Conservation (phyloP, 2,888 invertebrate genomes). For the Microplitis manilae region DNA sequence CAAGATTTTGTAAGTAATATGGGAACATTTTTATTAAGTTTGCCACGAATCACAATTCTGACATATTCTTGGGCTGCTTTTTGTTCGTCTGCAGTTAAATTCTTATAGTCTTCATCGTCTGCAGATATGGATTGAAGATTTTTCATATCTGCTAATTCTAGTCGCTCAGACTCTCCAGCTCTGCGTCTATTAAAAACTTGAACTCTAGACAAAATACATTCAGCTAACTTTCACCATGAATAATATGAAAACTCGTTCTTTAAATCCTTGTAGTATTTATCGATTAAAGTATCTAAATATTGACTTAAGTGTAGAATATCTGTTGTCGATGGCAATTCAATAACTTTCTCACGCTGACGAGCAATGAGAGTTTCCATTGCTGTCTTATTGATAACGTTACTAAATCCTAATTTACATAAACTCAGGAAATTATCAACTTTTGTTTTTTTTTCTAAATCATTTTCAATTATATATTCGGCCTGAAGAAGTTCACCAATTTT, state of each 20-base stretch:
- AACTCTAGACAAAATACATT: conserved; percentile 31
- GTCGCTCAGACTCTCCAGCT: conserved; percentile 41
- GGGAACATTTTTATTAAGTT: conserved; percentile 43
- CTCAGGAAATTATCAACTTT: conserved; percentile 47
- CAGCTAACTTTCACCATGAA: conserved; percentile 37
- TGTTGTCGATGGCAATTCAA: conserved; percentile 17
- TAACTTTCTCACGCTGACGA: conserved; percentile 23
- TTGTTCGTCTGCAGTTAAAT: conserved; percentile 26
- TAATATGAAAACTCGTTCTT: conserved; percentile 6
- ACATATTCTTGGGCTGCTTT: conserved; percentile 38
- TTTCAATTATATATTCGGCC: conserved; percentile 26
- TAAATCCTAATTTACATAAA: conserved; percentile 42
- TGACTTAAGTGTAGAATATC: conserved; percentile 31
- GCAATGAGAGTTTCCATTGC: conserved; percentile 38
- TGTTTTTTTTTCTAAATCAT: conserved; percentile 24
- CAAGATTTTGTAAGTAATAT: conserved; percentile 29
- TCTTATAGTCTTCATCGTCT: conserved; percentile 32
- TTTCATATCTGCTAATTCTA: conserved; percentile 33
- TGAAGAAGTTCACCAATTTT: conserved; percentile 19
- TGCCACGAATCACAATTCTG: conserved; percentile 45
- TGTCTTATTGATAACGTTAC: conserved; percentile 43
- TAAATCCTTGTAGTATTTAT: not conserved
- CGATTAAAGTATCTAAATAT: conserved; percentile 14
- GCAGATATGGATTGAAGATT: conserved; percentile 23
- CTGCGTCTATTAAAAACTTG: conserved; percentile 45